phyloP scores from a whole-genome alignment of 2,888 invertebrate genomes.

The Serrognathus titanus region DNA sequence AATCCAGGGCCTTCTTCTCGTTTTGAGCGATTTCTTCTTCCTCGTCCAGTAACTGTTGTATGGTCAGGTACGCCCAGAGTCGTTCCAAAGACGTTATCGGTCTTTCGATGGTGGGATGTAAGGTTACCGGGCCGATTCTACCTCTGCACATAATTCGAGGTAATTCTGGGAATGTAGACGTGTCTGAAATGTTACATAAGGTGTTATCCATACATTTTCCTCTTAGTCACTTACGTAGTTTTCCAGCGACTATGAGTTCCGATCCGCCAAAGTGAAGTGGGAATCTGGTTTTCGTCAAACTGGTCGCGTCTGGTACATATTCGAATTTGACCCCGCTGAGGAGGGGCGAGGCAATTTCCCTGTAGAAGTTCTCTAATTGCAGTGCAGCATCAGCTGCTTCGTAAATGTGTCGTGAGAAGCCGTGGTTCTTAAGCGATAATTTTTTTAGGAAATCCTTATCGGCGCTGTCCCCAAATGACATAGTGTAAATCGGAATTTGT shows the following conservation, averaged over 20 bases:
- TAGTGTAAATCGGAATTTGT: constrained; percentile 55
- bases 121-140: constrained; percentile 30
- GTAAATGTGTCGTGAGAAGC: constrained; percentile 68
- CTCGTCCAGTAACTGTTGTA: constrained; percentile 61
- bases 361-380: constrained; percentile 65
- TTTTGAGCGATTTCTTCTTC: constrained; percentile 37
- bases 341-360: constrained; percentile 66
- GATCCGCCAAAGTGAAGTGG: constrained; percentile 61
- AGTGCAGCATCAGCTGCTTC: constrained; percentile 66
- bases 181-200: neutral
- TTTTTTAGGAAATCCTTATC: constrained; percentile 64
- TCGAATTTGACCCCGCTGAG: constrained; percentile 62
- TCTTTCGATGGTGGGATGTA: constrained; percentile 33
- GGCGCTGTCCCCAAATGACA: constrained; percentile 70
- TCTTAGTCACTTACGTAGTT: constrained; percentile 29
- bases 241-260: constrained; percentile 63
- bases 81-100: constrained; percentile 40
- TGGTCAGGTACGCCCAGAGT: constrained; percentile 65
- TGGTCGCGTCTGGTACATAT: constrained; percentile 58
- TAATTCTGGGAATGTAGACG: neutral
- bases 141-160: constrained; percentile 27
- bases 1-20: constrained; percentile 53
- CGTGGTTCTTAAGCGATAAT: constrained; percentile 62
- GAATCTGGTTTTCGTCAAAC: constrained; percentile 56
- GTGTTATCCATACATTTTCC: too few relatives aligned